phyloP scores from a whole-genome alignment of 2,113 vertebrate genomes.

The Lepisosteus osseus region DNA sequence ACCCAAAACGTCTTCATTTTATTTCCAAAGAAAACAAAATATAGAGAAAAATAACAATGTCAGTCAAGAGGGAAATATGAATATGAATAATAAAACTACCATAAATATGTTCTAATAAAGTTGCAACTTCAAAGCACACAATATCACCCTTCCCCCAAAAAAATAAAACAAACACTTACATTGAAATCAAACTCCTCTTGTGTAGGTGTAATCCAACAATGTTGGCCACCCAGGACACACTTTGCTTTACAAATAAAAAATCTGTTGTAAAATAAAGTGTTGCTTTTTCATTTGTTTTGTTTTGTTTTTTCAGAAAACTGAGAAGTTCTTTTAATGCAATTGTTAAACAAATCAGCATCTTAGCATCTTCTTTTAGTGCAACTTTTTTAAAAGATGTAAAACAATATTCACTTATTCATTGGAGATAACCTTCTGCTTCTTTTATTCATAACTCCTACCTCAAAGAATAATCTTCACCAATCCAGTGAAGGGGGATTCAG shows the following conservation, averaged over 20 bases:
- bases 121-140: slow-evolving; percentile 66
- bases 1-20: slow-evolving; percentile 53
- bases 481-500: slow-evolving; percentile 54
- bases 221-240: slow-evolving; percentile 57
- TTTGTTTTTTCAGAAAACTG: slow-evolving; percentile 26
- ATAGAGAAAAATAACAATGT: slow-evolving; percentile 64
- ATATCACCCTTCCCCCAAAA: slow-evolving; percentile 40
- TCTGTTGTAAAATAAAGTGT: slow-evolving; percentile 73
- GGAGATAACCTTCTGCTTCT: slow-evolving; percentile 61
- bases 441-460: slow-evolving; percentile 46
- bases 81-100: slow-evolving; percentile 69
- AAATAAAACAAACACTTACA: slow-evolving; percentile 71
- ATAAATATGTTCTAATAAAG: slow-evolving; percentile 62
- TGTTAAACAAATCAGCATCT: slow-evolving; percentile 58
- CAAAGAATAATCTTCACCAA: slow-evolving; percentile 53
- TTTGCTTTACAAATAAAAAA: slow-evolving; percentile 63
- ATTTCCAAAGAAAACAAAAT: slow-evolving; percentile 53
- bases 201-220: slow-evolving; percentile 69
- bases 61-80: slow-evolving; percentile 67
- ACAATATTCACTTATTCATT: slow-evolving; percentile 68
- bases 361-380: slow-evolving; percentile 76
- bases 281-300: slow-evolving; percentile 54
- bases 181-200: slow-evolving; percentile 71
- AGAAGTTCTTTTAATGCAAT: slow-evolving; percentile 64
- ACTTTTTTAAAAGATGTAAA: slow-evolving; percentile 66